Evolutionary conservation across 2,113 vertebrate species (phyloP).

Genomic region (Carettochelys insculpta): DNA sequence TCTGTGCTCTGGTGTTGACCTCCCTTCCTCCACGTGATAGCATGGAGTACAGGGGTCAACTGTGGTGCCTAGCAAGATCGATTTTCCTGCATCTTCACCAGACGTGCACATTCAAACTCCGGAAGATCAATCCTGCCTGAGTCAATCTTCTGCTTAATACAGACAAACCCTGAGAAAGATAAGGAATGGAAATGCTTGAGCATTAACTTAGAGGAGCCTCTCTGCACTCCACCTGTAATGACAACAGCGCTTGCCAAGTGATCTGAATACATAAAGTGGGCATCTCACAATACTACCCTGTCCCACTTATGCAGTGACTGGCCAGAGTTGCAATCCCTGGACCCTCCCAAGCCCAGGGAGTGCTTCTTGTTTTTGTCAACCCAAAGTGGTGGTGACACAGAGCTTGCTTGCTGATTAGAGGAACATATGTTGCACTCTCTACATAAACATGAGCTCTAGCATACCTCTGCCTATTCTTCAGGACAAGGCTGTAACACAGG

Average conservation of each 20-base stretch:
- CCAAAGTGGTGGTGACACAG: fast-evolving
- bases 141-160: no score
- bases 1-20: no score
- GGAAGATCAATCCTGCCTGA: no score
- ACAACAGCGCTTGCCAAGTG: fast-evolving
- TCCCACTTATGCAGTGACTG: fast-evolving
- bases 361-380: fast-evolving
- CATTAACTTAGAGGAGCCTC: neutral
- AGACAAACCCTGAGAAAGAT: no score
- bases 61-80: no score
- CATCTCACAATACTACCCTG: neutral
- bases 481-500: fast-evolving
- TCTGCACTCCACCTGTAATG: fast-evolving
- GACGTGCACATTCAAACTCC: no score
- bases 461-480: no score
- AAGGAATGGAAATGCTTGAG: neutral
- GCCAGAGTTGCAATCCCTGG: neutral
- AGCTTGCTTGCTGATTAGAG: neutral
- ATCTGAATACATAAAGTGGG: fast-evolving
- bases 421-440: fast-evolving
- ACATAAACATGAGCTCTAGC: fast-evolving
- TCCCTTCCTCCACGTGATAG: no score
- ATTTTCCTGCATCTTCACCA: no score
- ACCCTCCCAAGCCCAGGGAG: neutral
- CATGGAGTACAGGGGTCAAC: no score